These are phyloP conservation scores for Oncorhynchus tshawytscha DNA, from an alignment of 2,113 vertebrate species.

Conservation along the genomic window DNA sequence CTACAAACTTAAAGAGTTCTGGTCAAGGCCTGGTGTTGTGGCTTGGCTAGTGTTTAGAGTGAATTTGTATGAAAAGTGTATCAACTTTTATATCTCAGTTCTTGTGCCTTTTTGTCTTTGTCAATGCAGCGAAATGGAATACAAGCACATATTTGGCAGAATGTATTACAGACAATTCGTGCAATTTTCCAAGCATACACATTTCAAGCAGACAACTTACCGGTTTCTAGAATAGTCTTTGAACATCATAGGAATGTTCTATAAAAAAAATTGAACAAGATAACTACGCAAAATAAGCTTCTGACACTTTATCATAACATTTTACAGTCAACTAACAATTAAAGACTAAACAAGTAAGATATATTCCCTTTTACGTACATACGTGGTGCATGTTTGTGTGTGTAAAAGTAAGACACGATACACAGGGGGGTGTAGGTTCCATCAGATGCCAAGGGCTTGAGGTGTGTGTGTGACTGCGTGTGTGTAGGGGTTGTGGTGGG, in stretches of 20 bases:
- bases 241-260: too few relatives aligned
- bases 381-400: background rate
- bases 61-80: background rate
- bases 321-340: too few relatives aligned
- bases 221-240: too few relatives aligned
- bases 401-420: background rate
- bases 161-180: too few relatives aligned
- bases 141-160: too few relatives aligned
- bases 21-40: background rate
- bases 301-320: too few relatives aligned
- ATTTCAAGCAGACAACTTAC: too few relatives aligned
- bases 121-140: background rate
- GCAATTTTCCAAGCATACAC: too few relatives aligned
- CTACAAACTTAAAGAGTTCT: background rate
- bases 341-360: background rate
- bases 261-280: too few relatives aligned
- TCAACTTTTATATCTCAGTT: background rate
- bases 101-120: background rate
- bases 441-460: background rate
- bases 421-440: background rate
- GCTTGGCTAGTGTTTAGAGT: background rate
- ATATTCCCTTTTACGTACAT: background rate
- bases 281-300: too few relatives aligned
- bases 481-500: background rate
- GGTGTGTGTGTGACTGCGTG: conserved; percentile 19